Evolutionary conservation across 2,888 invertebrate species (phyloP).

Genomic region (Oconnorella tubifera): DNA sequence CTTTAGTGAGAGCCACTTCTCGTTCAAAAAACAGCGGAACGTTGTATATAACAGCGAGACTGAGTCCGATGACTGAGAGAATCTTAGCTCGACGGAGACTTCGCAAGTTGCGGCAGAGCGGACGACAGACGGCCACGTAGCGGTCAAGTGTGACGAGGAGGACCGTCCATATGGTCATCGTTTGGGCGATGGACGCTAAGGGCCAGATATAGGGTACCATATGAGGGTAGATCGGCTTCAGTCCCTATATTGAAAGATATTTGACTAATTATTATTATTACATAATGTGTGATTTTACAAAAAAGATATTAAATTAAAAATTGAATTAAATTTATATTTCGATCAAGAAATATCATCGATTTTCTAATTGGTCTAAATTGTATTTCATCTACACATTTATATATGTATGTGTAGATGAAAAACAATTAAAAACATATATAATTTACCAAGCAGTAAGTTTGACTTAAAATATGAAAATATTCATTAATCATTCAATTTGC

Average conservation of each 20-base stretch:
- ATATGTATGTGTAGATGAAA: no score
- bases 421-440: no score
- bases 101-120: constrained; percentile 29
- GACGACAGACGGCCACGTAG: constrained; percentile 37
- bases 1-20: constrained; percentile 13
- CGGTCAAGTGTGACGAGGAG: constrained; percentile 36
- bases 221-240: constrained; percentile 15
- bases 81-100: constrained; percentile 27
- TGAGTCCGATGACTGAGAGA: constrained; percentile 20
- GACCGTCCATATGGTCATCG: constrained; percentile 36
- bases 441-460: no score
- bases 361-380: no score
- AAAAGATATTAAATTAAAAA: no score
- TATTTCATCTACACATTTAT: no score
- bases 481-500: no score
- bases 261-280: no score
- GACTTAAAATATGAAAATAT: no score
- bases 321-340: no score
- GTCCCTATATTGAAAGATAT: neutral
- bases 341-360: no score
- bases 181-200: constrained; percentile 34
- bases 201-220: constrained; percentile 32
- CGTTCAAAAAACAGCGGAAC: constrained; percentile 36
- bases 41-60: constrained; percentile 34
- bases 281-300: no score